Evolutionary conservation across 2,888 invertebrate species (phyloP), one percentile per base, ranked within the genome.

Genomic region (Callosobruchus maculatus): DNA sequence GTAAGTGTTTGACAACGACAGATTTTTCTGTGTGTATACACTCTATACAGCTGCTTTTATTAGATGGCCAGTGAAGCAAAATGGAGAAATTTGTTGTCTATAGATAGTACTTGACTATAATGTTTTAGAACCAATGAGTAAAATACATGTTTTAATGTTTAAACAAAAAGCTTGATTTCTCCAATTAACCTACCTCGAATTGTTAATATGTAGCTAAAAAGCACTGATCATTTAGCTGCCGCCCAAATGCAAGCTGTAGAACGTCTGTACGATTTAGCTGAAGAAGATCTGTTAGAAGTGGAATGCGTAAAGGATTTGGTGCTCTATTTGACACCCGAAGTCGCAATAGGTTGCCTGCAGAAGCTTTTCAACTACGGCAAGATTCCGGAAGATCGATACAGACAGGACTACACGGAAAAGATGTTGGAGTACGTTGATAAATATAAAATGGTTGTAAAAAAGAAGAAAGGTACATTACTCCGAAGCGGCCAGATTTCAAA

Each of bases 261-360:
- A 71, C 76, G 79, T 72, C 73, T 86, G 7, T 83, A 82, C 71
- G 74, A 78, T 68, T 82, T 84, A 71, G 77, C 81, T 2, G 79
- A 81, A 67, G 80, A 81, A 70, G 75, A 81, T 70, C 67, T 81
- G 68, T 74, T 82, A 13, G 77, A 81, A 18, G 77, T 82, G 49
- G 79, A 83, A 31, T 72, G 74, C 67, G 72, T 81, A 2, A 77
- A 78, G n/a, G 76, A 74, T 67, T 77, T 85, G 71, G 81, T 81
- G 4, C 78, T 81, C 72, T 83, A 83, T 75, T 72, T 85, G 5
- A 82, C 80, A 0, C 74, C 82, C 0, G 72, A 80, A 13, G 77
- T 78, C 22, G 79, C 78, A 7, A 1, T 83, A 4, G 67, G 76
- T 18, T 78, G 80, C 68, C 70, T 84, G 0, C 81, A 83, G 76